These are phyloP conservation scores for Thaumatotibia leucotreta DNA, from an alignment of 1,140 invertebrate species.

Conservation along the genomic window DNA sequence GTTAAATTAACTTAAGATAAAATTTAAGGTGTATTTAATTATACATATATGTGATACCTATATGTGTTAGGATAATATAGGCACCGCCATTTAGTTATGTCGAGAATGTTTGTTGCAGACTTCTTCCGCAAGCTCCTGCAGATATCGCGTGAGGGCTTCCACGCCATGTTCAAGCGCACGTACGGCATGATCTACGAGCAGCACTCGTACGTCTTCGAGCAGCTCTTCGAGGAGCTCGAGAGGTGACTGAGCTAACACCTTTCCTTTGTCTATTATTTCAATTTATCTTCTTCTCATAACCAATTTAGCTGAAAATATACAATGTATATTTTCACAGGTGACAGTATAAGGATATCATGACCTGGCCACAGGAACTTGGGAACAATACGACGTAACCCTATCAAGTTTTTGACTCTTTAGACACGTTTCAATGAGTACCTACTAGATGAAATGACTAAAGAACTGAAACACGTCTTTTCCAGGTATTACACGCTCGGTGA, in stretches of 20 bases:
- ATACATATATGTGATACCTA: too few relatives aligned
- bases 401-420: too few relatives aligned
- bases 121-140: conserved; percentile 91
- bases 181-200: conserved; percentile 97
- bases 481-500: conserved; percentile 90
- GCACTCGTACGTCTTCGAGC: conserved; percentile 94
- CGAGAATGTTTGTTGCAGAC: conserved; percentile 77
- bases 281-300: not conserved
- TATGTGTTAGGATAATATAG: too few relatives aligned
- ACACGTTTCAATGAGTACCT: too few relatives aligned
- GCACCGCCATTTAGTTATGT: too few relatives aligned
- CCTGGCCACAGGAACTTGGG: too few relatives aligned
- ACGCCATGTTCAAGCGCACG: conserved; percentile 95
- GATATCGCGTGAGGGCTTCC: conserved; percentile 90
- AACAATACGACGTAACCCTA: too few relatives aligned
- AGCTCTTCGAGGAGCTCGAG: conserved; percentile 93
- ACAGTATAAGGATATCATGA: not conserved
- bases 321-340: not conserved
- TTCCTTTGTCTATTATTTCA: not conserved
- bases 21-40: too few relatives aligned
- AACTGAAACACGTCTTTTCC: conserved; percentile 8
- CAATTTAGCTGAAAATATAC: too few relatives aligned
- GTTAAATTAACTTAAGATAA: too few relatives aligned
- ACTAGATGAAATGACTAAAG: too few relatives aligned
- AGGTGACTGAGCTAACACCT: conserved; percentile 48